Conservation (phyloP, 1,140 invertebrate genomes). For the Pomacea maculata region DNA sequence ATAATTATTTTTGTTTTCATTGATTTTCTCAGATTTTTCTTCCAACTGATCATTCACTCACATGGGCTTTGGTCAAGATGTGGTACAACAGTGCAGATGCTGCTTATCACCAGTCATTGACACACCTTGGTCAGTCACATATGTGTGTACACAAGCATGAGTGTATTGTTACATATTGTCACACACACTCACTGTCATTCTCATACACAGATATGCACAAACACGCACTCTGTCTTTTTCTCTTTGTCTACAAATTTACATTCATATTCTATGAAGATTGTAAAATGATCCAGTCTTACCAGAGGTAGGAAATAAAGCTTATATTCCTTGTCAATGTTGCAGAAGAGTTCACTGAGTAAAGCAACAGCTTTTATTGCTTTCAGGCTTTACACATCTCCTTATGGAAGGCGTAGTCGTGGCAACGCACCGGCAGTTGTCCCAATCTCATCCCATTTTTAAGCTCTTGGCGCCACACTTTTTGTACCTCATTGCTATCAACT, state of each 20-base stretch:
- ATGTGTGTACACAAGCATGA: background rate
- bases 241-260: no score
- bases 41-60: slow-evolving; percentile 63
- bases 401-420: slow-evolving; percentile 68
- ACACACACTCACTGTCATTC: no score
- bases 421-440: slow-evolving; percentile 65
- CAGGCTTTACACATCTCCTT: slow-evolving; percentile 67
- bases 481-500: slow-evolving; percentile 65
- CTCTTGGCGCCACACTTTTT: slow-evolving; percentile 68
- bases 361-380: slow-evolving; percentile 23
- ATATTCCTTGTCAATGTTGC: background rate
- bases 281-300: background rate
- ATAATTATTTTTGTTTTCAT: no score
- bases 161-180: no score
- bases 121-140: slow-evolving; percentile 64
- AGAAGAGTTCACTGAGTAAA: background rate
- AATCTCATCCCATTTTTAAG: slow-evolving; percentile 68
- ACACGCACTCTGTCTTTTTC: background rate
- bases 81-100: slow-evolving; percentile 70
- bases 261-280: background rate
- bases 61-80: slow-evolving; percentile 69
- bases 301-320: background rate
- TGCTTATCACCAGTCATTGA: slow-evolving; percentile 66
- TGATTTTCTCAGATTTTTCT: slow-evolving; percentile 44
- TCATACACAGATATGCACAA: background rate